Evolutionary conservation across 2,888 invertebrate genomes (phyloP).

Genomic region (Tyria jacobaeae): DNA sequence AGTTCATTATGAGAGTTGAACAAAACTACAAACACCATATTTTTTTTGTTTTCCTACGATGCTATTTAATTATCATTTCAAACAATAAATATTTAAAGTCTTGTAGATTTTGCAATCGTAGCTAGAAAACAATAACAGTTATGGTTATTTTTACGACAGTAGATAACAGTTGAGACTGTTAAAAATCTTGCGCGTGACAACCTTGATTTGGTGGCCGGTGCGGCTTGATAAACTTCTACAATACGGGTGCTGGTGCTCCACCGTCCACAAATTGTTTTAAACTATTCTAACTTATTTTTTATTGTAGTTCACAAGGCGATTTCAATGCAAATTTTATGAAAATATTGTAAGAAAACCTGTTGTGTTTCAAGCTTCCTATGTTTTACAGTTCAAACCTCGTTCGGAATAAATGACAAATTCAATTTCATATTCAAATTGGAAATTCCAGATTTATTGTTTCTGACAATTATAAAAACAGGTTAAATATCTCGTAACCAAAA

Average conservation of each 20-base stretch:
- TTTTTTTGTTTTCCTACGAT: neutral
- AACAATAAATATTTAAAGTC: slow-evolving; percentile 25
- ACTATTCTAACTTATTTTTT: slow-evolving; percentile 35
- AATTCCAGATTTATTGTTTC: neutral
- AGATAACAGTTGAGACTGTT: slow-evolving; percentile 16
- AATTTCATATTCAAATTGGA: neutral
- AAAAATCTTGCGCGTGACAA: slow-evolving; percentile 29
- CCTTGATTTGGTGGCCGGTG: slow-evolving; percentile 35
- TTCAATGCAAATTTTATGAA: slow-evolving; percentile 1
- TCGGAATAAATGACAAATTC: neutral
- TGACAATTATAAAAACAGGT: neutral
- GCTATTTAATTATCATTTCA: slow-evolving; percentile 28
- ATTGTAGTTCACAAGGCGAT: slow-evolving; percentile 38
- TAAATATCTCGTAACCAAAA: no score
- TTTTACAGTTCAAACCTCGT: no score
- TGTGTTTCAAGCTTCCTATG: neutral
- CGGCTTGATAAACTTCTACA: slow-evolving; percentile 54
- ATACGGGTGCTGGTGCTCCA: slow-evolving; percentile 48
- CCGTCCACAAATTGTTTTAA: slow-evolving; percentile 48
- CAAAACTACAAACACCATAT: slow-evolving; percentile 10
- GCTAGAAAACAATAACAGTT: slow-evolving; percentile 31
- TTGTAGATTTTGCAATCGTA: slow-evolving; percentile 32
- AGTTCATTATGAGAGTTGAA: neutral
- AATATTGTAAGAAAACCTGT: neutral
- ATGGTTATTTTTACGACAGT: slow-evolving; percentile 26